Evolutionary conservation across 2,888 invertebrate species (phyloP).

Genomic region (Lordiphosa fenestrarum): DNA sequence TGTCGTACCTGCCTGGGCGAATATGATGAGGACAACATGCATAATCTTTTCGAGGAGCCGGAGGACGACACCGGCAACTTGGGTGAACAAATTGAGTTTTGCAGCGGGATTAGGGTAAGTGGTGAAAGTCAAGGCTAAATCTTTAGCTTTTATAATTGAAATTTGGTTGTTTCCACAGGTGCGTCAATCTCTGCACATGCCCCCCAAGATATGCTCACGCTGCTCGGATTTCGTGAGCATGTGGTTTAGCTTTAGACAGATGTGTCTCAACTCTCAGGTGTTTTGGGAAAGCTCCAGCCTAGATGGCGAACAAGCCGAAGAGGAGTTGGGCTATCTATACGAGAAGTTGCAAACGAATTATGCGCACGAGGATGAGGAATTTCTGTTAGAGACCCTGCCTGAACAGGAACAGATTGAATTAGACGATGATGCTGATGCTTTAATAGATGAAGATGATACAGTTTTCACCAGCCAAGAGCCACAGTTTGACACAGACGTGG

Average conservation of each 20-base stretch:
- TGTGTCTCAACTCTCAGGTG: slow-evolving; percentile 76
- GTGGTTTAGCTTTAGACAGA: slow-evolving; percentile 75
- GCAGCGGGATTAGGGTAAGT: slow-evolving; percentile 67
- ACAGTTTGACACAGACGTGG: not conserved
- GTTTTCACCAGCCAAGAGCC: slow-evolving; percentile 1
- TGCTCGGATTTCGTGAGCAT: slow-evolving; percentile 72
- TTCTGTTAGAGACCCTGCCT: not conserved
- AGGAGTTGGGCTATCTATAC: slow-evolving; percentile 38
- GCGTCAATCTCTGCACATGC: slow-evolving; percentile 44
- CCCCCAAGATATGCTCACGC: slow-evolving; percentile 65
- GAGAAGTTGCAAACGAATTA: slow-evolving; percentile 35
- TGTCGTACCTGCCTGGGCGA: slow-evolving; percentile 62
- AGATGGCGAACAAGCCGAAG: slow-evolving; percentile 22
- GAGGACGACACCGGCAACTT: not conserved
- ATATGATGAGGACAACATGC: slow-evolving; percentile 47
- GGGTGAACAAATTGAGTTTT: slow-evolving; percentile 61
- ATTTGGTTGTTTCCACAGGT: slow-evolving; percentile 23
- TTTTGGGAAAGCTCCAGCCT: slow-evolving; percentile 57
- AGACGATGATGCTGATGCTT: not conserved
- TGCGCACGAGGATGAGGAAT: not conserved
- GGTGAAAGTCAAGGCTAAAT: not conserved
- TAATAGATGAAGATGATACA: not conserved
- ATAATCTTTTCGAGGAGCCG: slow-evolving; percentile 39
- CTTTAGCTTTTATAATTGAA: too few relatives aligned
- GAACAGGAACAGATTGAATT: not conserved